Conservation (phyloP, 2,113 vertebrate species). For the Pseudois nayaur region DNA sequence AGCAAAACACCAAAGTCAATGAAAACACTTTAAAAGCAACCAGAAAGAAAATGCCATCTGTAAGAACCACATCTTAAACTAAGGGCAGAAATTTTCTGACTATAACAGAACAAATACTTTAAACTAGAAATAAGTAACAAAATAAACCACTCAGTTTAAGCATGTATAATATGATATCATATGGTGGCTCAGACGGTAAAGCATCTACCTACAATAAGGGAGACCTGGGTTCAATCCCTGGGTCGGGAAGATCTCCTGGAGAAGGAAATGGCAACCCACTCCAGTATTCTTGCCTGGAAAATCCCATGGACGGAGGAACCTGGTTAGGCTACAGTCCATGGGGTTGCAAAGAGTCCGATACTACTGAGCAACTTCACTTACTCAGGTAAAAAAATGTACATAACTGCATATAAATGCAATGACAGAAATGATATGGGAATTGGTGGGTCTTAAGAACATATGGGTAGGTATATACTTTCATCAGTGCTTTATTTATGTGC, state of each 20-base stretch:
- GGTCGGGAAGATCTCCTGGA: too few species aligned
- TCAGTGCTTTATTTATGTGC: background rate
- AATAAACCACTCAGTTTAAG: background rate
- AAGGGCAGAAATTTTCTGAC: background rate
- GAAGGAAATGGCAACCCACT: too few species aligned
- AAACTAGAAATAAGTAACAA: background rate
- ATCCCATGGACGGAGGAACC: too few species aligned
- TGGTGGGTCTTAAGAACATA: background rate
- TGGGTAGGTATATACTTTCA: background rate
- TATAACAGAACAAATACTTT: background rate
- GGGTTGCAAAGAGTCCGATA: rapidly evolving
- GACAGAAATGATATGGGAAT: background rate
- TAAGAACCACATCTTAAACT: background rate
- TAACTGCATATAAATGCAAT: background rate
- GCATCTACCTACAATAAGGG: too few species aligned
- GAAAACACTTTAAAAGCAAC: background rate
- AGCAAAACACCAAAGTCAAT: background rate
- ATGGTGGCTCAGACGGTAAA: background rate
- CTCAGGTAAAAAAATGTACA: background rate
- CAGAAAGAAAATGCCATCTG: background rate
- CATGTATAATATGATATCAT: background rate
- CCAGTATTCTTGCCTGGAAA: too few species aligned
- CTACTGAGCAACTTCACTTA: too few species aligned
- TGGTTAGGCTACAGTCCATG: too few species aligned
- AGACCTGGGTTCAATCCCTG: too few species aligned